Evolutionary conservation across 2,113 vertebrate genomes (phyloP).

Genomic region (Cyrtonyx montezumae): DNA sequence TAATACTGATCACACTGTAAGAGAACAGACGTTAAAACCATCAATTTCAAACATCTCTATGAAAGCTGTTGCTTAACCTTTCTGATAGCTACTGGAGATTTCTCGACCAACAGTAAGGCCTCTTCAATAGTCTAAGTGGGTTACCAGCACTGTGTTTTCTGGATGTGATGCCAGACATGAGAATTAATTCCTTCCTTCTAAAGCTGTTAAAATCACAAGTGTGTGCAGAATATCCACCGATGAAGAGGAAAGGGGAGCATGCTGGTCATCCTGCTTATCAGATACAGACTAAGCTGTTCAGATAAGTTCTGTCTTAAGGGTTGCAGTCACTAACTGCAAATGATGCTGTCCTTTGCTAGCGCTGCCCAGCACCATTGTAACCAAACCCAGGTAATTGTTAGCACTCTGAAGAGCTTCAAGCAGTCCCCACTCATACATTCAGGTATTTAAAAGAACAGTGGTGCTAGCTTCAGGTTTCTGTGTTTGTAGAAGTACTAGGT

Average conservation of each 20-base stretch:
- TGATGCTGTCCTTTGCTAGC: no score
- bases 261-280: background rate
- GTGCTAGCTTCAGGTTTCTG: background rate
- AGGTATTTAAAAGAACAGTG: background rate
- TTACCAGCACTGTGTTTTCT: background rate
- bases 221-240: background rate
- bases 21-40: background rate
- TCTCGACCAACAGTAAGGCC: background rate
- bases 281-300: background rate
- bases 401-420: background rate
- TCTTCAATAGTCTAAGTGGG: background rate
- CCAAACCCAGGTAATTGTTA: background rate
- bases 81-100: background rate
- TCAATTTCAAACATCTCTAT: background rate
- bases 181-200: background rate
- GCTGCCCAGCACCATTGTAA: background rate
- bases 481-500: no score
- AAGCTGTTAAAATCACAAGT: background rate
- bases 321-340: background rate
- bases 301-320: background rate
- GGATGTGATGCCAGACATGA: background rate
- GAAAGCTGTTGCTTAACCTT: background rate
- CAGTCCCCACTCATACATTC: background rate
- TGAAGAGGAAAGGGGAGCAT: accelerated
- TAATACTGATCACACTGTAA: accelerated